Evolutionary conservation across 2,888 invertebrate genomes (phyloP).

Genomic region (Sturmia bella): DNA sequence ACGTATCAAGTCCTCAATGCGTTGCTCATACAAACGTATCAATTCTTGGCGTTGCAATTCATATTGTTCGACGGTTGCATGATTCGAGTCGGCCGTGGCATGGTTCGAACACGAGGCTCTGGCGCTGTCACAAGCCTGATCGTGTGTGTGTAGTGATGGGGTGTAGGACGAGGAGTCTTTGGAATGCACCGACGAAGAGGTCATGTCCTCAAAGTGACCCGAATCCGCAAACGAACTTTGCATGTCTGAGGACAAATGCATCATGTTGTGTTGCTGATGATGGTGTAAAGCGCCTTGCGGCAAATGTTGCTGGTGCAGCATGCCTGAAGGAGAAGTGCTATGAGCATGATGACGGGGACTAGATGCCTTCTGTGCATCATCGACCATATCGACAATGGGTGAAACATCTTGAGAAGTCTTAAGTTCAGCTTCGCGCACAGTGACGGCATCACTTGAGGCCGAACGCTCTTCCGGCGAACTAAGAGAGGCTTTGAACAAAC

Average conservation of each 20-base stretch:
- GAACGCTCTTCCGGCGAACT: conserved; percentile 91
- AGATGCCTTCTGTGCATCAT: conserved; percentile 80
- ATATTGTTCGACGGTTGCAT: conserved; percentile 81
- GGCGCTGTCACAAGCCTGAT: conserved; percentile 78
- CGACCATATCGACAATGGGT: conserved; percentile 83
- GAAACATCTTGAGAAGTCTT: conserved; percentile 84
- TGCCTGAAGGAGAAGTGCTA: conserved; percentile 35
- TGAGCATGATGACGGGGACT: conserved; percentile 79
- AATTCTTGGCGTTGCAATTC: conserved; percentile 87
- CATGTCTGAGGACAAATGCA: conserved; percentile 83
- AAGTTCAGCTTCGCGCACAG: conserved; percentile 87
- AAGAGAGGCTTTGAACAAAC: conserved; percentile 90
- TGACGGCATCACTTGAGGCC: conserved; percentile 88
- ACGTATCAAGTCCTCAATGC: conserved; percentile 88
- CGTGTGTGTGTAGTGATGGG: conserved; percentile 77
- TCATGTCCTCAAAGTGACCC: conserved; percentile 92
- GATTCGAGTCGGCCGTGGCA: conserved; percentile 71
- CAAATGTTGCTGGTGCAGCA: conserved; percentile 69
- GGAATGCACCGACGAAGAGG: conserved; percentile 89
- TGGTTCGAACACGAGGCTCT: conserved; percentile 48
- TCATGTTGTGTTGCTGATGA: conserved; percentile 76
- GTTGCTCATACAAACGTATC: conserved; percentile 88
- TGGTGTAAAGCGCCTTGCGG: conserved; percentile 72
- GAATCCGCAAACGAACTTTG: conserved; percentile 92
- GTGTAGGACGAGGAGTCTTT: conserved; percentile 86